Conservation (phyloP, 2,797 vertebrate species). For the Amazona finschi region DNA sequence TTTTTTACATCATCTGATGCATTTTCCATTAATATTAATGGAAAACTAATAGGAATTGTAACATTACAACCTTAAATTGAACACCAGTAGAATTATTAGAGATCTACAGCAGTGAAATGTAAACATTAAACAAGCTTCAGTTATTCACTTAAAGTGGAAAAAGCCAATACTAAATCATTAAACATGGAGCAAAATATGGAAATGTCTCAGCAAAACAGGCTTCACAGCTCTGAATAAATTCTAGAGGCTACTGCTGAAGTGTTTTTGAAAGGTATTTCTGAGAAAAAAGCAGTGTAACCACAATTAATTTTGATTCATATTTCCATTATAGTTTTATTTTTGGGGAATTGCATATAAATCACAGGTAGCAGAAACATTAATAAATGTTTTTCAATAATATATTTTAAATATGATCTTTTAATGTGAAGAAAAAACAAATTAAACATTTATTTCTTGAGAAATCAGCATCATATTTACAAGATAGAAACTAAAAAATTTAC, state of each 20-base stretch:
- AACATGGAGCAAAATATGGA: slow-evolving; percentile 19
- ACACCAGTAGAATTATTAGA: slow-evolving; percentile 44
- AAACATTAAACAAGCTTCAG: slow-evolving; percentile 27
- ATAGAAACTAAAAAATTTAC: background rate
- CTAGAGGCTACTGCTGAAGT: background rate
- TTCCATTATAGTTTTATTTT: background rate
- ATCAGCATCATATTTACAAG: background rate
- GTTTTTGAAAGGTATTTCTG: background rate
- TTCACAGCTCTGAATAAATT: slow-evolving; percentile 10
- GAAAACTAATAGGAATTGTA: background rate
- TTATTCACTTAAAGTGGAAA: slow-evolving; percentile 22
- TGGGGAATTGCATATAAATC: background rate
- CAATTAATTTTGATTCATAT: background rate
- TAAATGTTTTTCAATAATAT: background rate
- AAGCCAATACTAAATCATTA: slow-evolving; percentile 20
- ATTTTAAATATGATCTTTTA: background rate
- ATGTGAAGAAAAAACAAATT: background rate
- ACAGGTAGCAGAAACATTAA: background rate
- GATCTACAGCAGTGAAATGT: slow-evolving; percentile 24
- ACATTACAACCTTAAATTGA: slow-evolving; percentile 33
- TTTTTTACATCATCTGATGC: background rate
- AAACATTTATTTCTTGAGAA: background rate
- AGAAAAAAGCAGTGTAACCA: background rate
- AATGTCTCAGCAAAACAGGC: background rate
- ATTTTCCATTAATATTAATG: slow-evolving; percentile 53